A percentile compares a stretch with the other conserved stretches of the same genome.
These are phyloP conservation scores for Montifringilla adamsi DNA, from an alignment of 2,113 vertebrate genomes.

Conservation along the genomic window DNA sequence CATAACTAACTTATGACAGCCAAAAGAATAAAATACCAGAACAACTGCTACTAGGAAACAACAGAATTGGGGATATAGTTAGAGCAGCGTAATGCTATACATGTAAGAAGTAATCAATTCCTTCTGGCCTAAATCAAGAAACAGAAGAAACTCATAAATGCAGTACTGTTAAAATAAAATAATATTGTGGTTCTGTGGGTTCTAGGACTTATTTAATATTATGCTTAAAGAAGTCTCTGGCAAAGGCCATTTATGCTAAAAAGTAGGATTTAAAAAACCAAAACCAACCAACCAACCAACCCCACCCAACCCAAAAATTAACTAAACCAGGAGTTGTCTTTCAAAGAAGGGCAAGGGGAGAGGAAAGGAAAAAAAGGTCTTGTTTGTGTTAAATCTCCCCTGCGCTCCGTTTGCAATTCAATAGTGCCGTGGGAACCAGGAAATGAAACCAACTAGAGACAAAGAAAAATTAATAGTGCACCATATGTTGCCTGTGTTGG, in stretches of 20 bases:
- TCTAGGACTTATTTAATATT: slow-evolving; percentile 9
- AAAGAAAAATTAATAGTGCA: slow-evolving; percentile 47
- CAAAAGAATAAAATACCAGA: slow-evolving; percentile 21
- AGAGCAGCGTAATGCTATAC: background rate
- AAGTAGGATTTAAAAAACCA: background rate
- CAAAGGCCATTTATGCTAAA: background rate
- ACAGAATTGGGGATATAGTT: background rate
- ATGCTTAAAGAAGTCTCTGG: slow-evolving; percentile 1
- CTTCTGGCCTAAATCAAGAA: slow-evolving; percentile 46
- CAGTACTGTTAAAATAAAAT: slow-evolving; percentile 54
- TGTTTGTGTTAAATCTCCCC: slow-evolving; percentile 48
- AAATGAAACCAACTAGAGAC: slow-evolving; percentile 38
- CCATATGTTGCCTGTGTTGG: background rate
- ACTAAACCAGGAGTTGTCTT: background rate
- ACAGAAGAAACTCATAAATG: slow-evolving; percentile 61
- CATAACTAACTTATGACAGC: background rate
- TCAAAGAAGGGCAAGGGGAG: background rate
- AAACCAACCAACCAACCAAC: background rate
- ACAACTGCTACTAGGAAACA: slow-evolving; percentile 13
- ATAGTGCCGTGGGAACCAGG: slow-evolving; percentile 47
- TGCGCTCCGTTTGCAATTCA: slow-evolving; percentile 12
- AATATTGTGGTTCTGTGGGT: slow-evolving; percentile 63
- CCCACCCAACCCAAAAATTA: background rate
- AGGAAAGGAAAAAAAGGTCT: background rate
- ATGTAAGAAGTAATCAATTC: slow-evolving; percentile 30